Percentiles rank a stretch among this genome's conserved stretches.
Evolutionary conservation across 2,797 vertebrate species (phyloP).

Genomic region (Margarornis squamiger): DNA sequence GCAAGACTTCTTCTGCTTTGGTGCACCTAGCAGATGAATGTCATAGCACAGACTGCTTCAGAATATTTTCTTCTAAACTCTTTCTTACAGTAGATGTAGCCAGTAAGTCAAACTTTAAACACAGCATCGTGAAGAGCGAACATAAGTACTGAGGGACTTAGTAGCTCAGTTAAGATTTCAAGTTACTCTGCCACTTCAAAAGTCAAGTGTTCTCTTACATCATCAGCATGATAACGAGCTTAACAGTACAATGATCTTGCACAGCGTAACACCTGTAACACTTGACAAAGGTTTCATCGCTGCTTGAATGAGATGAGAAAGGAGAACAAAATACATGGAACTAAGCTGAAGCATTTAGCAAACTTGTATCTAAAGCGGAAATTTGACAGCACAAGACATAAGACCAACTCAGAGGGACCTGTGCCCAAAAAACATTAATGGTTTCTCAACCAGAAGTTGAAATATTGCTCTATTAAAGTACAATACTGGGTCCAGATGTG

Average conservation of each 20-base stretch:
- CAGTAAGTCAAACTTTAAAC: neutral
- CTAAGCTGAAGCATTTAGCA: neutral
- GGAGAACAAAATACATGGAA: neutral
- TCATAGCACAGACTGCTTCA: neutral
- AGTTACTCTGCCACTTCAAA: neutral
- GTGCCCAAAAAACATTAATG: neutral
- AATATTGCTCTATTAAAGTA: neutral
- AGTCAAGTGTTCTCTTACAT: neutral
- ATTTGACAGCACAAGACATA: neutral
- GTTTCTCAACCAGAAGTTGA: neutral
- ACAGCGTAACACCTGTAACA: fast-evolving
- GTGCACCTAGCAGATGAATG: neutral
- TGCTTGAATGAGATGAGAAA: neutral
- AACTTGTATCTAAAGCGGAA: neutral
- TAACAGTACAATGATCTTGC: neutral
- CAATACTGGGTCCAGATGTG: neutral
- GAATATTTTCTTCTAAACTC: neutral
- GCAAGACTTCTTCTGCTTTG: neutral
- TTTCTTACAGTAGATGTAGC: neutral
- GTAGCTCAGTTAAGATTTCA: neutral
- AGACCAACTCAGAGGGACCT: neutral
- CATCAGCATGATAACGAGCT: neutral
- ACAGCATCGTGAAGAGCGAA: neutral
- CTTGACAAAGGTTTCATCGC: neutral
- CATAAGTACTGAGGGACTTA: fast-evolving